These are phyloP conservation scores for Lathronympha strigana DNA, from an alignment of 2,888 invertebrate species.

Conservation along the genomic window DNA sequence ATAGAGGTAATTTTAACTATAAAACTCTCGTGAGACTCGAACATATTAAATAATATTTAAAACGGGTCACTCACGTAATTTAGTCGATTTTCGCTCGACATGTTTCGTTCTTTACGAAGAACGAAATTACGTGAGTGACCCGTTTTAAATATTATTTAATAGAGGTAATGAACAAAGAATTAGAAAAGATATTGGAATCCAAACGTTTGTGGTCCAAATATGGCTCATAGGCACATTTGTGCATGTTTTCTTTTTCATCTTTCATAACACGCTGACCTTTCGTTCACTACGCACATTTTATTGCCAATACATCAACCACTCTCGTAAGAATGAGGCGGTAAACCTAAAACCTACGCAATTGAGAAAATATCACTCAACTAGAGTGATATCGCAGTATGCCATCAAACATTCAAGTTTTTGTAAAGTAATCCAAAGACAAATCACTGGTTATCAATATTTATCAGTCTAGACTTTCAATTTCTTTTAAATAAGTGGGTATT, in stretches of 20 bases:
- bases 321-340: neutral
- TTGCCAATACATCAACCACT: neutral
- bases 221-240: too few species aligned
- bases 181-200: too few species aligned
- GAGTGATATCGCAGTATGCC: neutral
- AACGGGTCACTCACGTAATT: too few species aligned
- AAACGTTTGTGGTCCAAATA: too few species aligned
- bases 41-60: too few species aligned
- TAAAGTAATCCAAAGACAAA: neutral
- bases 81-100: too few species aligned
- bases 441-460: neutral
- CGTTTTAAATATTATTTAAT: too few species aligned
- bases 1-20: too few species aligned
- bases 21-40: too few species aligned
- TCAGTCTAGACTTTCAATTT: neutral
- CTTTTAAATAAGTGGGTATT: neutral
- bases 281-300: neutral
- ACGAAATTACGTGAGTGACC: too few species aligned
- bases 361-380: neutral
- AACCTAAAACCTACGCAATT: neutral
- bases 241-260: neutral
- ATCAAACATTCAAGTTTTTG: constrained; percentile 1
- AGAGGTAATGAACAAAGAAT: too few species aligned
- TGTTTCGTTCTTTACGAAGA: too few species aligned
- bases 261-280: neutral